Base-by-base conservation (phyloP, 2,797 vertebrate genomes). In the Peromyscus aztecus region DNA sequence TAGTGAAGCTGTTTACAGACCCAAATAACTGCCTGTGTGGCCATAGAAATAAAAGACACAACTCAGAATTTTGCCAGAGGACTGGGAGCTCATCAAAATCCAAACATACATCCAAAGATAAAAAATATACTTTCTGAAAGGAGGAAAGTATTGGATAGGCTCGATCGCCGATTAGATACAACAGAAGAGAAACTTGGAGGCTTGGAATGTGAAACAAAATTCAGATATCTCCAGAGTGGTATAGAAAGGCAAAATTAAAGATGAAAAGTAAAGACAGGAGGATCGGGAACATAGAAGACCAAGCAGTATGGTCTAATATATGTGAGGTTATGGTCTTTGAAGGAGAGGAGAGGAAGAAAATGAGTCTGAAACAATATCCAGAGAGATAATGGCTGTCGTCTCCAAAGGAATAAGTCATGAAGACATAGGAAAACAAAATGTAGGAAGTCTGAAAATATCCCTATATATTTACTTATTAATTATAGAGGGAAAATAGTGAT, bases 111-210 rank as follows among this genome's bases (percentile, higher is more conserved):
- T 77, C 63, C 43, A 71, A 76, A 49, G 89, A 91, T 59, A 21
- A 86, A 95, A 76, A 65, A 24, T 8, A 71, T 1, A 43, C 2
- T 96, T 95, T 96, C 52, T 94, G 69, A 92, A 87, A 73, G 85
- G 52, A 95, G 55, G 37, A 37, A 52, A 71, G 49, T 40, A 76
- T n/a, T 78, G 31, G 43, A 43, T 90, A 80, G 61, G 46, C 92
- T 80, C 31, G 27, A 2, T 69, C 69, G 81, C 43, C 43, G 83
- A 67, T 90, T 82, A 86, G 55, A 86, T 3, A 52, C 61, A 92
- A 82, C 29, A 82, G 23, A 94, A 78, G 85, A 87, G 57, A 81
- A 90, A 69, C 31, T 77, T 59, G 23, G 82, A 95, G n/a, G 65
- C 75, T 91, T 71, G 65, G 88, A 46, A 63, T n/a, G 24, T 59